Conservation (phyloP, 2,888 invertebrate species). For the Xylophagus ater region DNA sequence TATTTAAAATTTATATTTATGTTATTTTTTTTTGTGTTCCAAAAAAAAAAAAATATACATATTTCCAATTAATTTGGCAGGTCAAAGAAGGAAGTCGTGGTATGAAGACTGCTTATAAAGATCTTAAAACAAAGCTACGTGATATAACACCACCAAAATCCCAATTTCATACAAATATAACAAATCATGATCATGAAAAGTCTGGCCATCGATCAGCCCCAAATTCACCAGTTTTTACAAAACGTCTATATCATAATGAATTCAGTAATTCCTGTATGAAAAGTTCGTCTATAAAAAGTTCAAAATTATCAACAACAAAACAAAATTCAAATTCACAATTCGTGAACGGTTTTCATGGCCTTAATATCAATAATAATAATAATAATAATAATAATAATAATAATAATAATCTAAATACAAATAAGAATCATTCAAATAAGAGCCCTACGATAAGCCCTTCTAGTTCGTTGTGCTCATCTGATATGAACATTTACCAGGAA, state of each 20-base stretch:
- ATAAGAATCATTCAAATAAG: conserved; percentile 30
- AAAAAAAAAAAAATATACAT: too few relatives aligned
- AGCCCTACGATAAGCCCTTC: conserved; percentile 38
- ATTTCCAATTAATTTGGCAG: conserved; percentile 41
- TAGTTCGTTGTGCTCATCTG: conserved; percentile 37
- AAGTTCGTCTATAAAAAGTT: conserved; percentile 17
- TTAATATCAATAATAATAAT: conserved; percentile 25
- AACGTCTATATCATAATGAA: conserved; percentile 31
- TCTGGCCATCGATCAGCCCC: conserved; percentile 48
- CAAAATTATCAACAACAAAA: conserved; percentile 22
- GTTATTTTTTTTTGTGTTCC: too few relatives aligned
- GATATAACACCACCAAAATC: conserved; percentile 32
- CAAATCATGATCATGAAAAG: conserved; percentile 23
- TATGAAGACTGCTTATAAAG: conserved; percentile 68
- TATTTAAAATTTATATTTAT: too few relatives aligned
- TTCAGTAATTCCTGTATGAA: conserved; percentile 5
- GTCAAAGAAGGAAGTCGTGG: conserved; percentile 64
- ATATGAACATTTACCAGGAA: conserved; percentile 48
- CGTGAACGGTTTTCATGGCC: conserved; percentile 29
- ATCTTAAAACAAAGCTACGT: conserved; percentile 54
- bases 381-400: conserved; percentile 10
- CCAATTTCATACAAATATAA: conserved; percentile 11
- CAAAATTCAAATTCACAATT: conserved; percentile 34
- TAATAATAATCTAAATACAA: conserved; percentile 10
- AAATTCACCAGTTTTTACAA: conserved; percentile 51